Evolutionary conservation across 2,888 invertebrate genomes (phyloP).

Genomic region (Eugnorisma glareosa): DNA sequence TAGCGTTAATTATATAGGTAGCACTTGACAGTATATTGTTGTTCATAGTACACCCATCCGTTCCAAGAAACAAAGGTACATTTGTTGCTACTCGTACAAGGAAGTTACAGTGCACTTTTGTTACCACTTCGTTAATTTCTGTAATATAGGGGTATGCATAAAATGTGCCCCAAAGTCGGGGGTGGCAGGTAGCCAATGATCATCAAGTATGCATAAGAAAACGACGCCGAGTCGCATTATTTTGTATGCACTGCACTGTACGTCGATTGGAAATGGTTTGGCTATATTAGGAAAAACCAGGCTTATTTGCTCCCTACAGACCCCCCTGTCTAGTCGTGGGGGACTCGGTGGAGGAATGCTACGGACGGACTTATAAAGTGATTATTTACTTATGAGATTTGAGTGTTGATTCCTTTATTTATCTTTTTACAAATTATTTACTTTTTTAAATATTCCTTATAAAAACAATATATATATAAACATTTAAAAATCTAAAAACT

Average conservation of each 20-base stretch:
- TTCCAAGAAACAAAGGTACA: conserved; percentile 10
- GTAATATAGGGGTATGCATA: background rate
- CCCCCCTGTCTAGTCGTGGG: background rate
- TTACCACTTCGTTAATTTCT: background rate
- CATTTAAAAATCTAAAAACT: too few relatives aligned
- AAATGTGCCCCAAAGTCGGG: background rate
- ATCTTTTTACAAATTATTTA: too few relatives aligned
- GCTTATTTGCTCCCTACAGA: background rate
- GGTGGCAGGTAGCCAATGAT: background rate
- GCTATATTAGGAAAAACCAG: conserved; percentile 16
- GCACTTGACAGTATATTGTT: conserved; percentile 35
- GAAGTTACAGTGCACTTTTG: background rate
- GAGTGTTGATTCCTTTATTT: too few relatives aligned
- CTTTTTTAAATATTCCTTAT: too few relatives aligned
- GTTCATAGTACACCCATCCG: background rate
- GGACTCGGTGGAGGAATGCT: background rate
- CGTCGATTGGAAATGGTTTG: conserved; percentile 31
- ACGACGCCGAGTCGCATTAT: background rate
- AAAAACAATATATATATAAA: too few relatives aligned
- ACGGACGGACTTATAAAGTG: background rate
- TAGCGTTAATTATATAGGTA: conserved; percentile 15
- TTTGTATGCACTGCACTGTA: background rate
- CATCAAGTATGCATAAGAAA: conserved; percentile 24
- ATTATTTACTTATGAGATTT: conserved; percentile 12
- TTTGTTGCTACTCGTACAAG: background rate